These are phyloP conservation scores for Anisognathus igniventris DNA, from an alignment of 2,797 vertebrate species.

Conservation along the genomic window DNA sequence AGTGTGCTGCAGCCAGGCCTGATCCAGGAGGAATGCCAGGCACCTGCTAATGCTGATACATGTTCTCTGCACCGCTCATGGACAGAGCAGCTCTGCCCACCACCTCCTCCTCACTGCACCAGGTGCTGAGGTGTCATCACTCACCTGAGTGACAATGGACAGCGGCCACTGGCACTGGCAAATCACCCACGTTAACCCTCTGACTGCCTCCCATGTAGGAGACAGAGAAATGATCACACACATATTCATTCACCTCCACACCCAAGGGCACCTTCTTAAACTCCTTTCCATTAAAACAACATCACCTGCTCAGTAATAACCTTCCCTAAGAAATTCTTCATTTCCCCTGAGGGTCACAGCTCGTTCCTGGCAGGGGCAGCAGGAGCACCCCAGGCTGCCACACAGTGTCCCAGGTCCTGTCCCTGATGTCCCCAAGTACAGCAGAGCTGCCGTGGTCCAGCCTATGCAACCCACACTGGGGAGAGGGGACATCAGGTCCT, in stretches of 20 bases:
- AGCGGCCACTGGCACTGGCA: not conserved
- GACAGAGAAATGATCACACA: not conserved
- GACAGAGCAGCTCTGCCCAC: not conserved
- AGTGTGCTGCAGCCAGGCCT: not conserved
- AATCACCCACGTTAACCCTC: not conserved
- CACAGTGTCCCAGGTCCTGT: not conserved
- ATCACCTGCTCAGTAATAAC: not conserved
- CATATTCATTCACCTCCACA: not conserved
- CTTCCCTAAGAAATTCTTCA: not conserved
- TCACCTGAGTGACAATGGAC: not conserved
- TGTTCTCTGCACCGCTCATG: not conserved
- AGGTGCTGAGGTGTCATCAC: not conserved
- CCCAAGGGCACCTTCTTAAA: not conserved
- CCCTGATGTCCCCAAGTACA: not conserved
- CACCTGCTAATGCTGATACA: not conserved
- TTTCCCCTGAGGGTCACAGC: accelerated
- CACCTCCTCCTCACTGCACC: not conserved
- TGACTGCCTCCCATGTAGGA: not conserved
- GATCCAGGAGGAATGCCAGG: not conserved
- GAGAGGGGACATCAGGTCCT: not conserved
- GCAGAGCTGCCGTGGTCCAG: not conserved
- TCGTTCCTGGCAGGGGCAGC: not conserved
- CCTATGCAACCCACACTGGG: not conserved
- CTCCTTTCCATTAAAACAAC: not conserved
- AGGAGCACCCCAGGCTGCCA: not conserved